Evolutionary conservation across 2,888 invertebrate genomes (phyloP).

Genomic region (Polyommatus iphigenia): DNA sequence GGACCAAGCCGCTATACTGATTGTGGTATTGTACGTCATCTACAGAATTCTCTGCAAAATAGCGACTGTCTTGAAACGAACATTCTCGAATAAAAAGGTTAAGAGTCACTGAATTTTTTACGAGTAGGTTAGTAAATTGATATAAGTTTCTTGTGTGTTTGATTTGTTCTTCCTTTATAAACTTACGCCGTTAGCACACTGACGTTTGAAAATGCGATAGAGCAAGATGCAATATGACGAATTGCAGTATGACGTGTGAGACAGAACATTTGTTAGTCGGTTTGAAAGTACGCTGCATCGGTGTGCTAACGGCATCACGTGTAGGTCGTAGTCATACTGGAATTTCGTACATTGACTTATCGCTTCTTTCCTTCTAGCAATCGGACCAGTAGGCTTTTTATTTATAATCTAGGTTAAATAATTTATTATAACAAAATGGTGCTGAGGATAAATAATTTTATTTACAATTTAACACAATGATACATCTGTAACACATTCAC

Average conservation of each 20-base stretch:
- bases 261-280: too few species aligned
- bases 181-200: not conserved
- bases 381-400: too few species aligned
- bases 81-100: not conserved
- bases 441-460: conserved; percentile 25
- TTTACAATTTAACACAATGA: conserved; percentile 31
- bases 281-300: too few species aligned
- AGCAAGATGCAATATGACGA: too few species aligned
- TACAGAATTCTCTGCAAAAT: not conserved
- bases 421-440: not conserved
- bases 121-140: not conserved
- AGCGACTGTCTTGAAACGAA: not conserved
- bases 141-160: not conserved
- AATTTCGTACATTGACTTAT: too few species aligned
- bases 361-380: too few species aligned
- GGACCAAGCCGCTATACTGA: conserved; percentile 4
- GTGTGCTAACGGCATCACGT: too few species aligned
- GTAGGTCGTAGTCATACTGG: too few species aligned
- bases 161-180: not conserved
- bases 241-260: too few species aligned
- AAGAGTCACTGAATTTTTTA: not conserved
- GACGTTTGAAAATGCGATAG: not conserved
- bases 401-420: too few species aligned
- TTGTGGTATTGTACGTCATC: not conserved
- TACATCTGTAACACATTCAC: conserved; percentile 5